phyloP scores from a whole-genome alignment of 2,797 vertebrate genomes.

The Anguilla obscura region DNA sequence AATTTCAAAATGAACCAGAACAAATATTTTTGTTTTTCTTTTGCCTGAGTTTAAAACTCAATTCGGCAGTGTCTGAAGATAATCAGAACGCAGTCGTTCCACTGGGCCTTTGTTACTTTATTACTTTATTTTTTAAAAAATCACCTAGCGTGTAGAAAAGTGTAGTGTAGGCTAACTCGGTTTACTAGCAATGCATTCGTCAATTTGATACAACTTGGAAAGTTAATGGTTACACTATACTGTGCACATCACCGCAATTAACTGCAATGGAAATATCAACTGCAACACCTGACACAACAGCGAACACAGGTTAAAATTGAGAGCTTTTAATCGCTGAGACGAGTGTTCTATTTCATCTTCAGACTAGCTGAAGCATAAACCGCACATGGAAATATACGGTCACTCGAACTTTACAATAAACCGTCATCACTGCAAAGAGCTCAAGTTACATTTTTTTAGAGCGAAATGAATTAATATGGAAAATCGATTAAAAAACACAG shows the following conservation, averaged over 20 bases:
- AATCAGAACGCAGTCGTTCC: background rate
- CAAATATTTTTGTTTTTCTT: background rate
- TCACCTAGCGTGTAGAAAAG: background rate
- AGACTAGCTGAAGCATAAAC: background rate
- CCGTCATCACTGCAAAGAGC: background rate
- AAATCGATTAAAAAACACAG: background rate
- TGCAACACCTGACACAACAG: background rate
- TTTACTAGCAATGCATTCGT: background rate
- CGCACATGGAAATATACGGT: background rate
- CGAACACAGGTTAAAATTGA: background rate
- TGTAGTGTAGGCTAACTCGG: background rate
- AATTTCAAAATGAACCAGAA: background rate
- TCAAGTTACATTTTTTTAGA: background rate
- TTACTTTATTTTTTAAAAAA: background rate
- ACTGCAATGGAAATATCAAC: background rate
- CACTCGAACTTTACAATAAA: conserved; percentile 4
- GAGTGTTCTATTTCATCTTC: background rate
- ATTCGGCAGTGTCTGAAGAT: background rate
- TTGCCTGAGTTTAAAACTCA: background rate
- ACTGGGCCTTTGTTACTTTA: background rate
- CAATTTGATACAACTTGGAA: background rate
- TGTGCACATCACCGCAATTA: background rate
- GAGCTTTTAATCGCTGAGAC: background rate
- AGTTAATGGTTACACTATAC: conserved; percentile 5
- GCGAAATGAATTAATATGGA: background rate